Conservation (phyloP, 2,888 invertebrate genomes). For the Exephanes ischioxanthus region DNA sequence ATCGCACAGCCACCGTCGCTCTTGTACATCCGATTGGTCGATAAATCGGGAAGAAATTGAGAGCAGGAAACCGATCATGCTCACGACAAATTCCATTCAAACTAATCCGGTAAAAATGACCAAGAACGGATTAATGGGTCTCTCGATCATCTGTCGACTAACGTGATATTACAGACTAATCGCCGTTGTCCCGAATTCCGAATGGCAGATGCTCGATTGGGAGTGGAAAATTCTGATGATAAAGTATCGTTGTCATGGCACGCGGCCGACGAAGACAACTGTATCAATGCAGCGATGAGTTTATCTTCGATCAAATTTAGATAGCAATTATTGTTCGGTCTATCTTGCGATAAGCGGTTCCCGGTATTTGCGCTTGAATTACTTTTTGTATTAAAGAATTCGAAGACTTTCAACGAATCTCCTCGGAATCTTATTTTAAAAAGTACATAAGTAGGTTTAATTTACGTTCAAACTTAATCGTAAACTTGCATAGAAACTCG, state of each 20-base stretch:
- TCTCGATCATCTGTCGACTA: not conserved
- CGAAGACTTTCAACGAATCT: not conserved
- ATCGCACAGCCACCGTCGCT: not conserved
- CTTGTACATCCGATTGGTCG: not conserved
- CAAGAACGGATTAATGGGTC: not conserved
- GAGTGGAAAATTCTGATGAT: constrained; percentile 37
- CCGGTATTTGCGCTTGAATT: not conserved
- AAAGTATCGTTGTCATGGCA: constrained; percentile 1
- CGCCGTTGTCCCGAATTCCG: not conserved
- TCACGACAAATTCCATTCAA: not conserved
- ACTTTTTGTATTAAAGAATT: not conserved
- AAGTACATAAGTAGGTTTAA: not conserved
- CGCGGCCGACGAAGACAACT: not conserved
- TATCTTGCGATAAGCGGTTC: not conserved
- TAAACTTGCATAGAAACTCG: not conserved
- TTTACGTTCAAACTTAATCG: not conserved
- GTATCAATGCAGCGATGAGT: constrained; percentile 1
- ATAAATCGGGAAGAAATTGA: not conserved
- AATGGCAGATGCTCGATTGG: not conserved
- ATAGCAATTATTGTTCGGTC: not conserved
- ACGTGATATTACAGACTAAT: not conserved
- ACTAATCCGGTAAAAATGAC: not conserved
- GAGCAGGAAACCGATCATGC: not conserved
- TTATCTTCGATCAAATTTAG: constrained; percentile 7
- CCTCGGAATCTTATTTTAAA: not conserved